Conservation (phyloP, 2,113 vertebrate genomes). For the Himantopus leucocephalus region DNA sequence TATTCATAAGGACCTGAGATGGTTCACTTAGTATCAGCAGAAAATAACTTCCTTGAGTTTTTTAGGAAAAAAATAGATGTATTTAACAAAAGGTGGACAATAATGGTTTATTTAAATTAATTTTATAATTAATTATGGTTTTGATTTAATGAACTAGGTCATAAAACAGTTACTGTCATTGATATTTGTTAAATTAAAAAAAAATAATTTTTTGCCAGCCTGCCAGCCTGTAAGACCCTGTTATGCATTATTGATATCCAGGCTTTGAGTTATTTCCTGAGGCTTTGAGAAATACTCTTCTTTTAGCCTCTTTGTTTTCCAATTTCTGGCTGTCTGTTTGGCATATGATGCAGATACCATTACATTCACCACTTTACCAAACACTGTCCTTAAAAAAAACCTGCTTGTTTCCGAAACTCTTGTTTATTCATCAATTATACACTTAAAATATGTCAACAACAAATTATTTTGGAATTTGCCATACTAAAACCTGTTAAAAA, state of each 20-base stretch:
- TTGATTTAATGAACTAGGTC: not conserved
- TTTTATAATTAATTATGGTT: not conserved
- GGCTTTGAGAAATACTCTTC: not conserved
- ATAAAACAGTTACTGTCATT: not conserved
- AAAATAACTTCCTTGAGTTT: not conserved
- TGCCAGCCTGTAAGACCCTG: not conserved
- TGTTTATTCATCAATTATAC: not conserved
- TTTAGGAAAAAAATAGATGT: not conserved
- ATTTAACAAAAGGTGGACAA: not conserved
- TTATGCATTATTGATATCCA: not conserved
- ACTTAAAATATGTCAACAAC: not conserved
- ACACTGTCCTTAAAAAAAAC: not conserved
- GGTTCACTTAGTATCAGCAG: not conserved
- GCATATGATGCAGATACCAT: not conserved
- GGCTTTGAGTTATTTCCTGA: not conserved
- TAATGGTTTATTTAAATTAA: not conserved
- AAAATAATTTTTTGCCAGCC: not conserved
- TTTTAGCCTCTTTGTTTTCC: not conserved
- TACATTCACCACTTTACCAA: not conserved
- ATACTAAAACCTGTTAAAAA: not conserved
- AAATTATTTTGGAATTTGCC: not conserved
- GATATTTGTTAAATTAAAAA: not conserved
- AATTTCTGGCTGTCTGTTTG: not conserved
- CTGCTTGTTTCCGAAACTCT: not conserved
- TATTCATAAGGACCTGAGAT: not conserved